These are phyloP conservation scores for Microvelia longipes DNA, from an alignment of 1,140 invertebrate genomes.

Conservation along the genomic window DNA sequence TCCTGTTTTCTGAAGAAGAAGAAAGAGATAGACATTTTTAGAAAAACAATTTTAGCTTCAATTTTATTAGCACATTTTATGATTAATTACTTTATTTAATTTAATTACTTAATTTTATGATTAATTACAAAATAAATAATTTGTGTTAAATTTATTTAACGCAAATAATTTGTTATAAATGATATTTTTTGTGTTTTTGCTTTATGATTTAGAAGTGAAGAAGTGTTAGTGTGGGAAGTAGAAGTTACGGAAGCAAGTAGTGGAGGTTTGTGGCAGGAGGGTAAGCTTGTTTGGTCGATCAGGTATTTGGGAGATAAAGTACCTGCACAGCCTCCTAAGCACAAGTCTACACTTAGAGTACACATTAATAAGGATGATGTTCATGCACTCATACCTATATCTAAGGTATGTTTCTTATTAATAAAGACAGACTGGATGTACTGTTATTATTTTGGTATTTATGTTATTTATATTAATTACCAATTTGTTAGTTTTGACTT, in stretches of 20 bases:
- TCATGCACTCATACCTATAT: slow-evolving; percentile 82
- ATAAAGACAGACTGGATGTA: too few relatives aligned
- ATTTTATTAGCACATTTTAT: too few relatives aligned
- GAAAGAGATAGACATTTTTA: too few relatives aligned
- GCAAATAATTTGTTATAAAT: too few relatives aligned
- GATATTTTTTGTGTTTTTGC: too few relatives aligned
- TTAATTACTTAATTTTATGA: too few relatives aligned
- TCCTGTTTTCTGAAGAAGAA: too few relatives aligned
- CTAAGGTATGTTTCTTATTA: slow-evolving; percentile 61
- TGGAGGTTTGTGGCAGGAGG: slow-evolving; percentile 58
- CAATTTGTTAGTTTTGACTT: neutral
- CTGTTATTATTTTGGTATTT: too few relatives aligned
- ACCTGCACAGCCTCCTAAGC: slow-evolving; percentile 14
- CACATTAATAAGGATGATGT: slow-evolving; percentile 89
- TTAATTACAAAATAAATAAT: too few relatives aligned
- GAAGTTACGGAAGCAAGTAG: slow-evolving; percentile 68
- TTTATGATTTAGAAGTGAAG: slow-evolving; percentile 33
- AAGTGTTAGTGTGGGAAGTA: slow-evolving; percentile 78
- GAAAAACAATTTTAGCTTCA: too few relatives aligned
- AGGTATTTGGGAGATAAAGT: slow-evolving; percentile 23
- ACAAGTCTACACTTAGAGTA: slow-evolving; percentile 60
- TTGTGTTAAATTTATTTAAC: too few relatives aligned
- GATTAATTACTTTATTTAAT: too few relatives aligned
- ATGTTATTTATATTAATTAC: neutral
- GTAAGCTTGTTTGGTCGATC: slow-evolving; percentile 62